A percentile compares a stretch with the other conserved stretches of the same genome.
phyloP scores from a whole-genome alignment of 2,797 vertebrate genomes.

The Leptatherina wallacei region DNA sequence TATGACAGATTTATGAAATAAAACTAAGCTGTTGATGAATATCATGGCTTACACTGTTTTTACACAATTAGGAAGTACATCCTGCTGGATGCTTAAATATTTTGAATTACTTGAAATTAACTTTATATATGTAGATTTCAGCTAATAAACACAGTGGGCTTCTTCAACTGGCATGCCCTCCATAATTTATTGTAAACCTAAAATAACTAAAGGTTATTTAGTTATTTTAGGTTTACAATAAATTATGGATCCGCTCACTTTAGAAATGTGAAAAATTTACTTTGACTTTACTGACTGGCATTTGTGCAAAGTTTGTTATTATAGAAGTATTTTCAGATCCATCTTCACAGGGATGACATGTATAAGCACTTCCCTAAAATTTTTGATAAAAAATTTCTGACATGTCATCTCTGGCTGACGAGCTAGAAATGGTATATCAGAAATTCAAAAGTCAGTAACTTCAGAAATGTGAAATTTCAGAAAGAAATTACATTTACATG shows the following conservation, averaged over 20 bases:
- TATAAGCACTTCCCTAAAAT: background rate
- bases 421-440: background rate
- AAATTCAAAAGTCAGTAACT: background rate
- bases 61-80: background rate
- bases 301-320: background rate
- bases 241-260: background rate
- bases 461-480: background rate
- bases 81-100: too few relatives aligned
- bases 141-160: background rate
- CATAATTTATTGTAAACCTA: background rate
- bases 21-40: conserved; percentile 2
- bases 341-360: background rate
- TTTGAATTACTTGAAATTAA: background rate
- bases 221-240: too few relatives aligned
- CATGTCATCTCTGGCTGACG: background rate
- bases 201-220: too few relatives aligned
- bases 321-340: background rate
- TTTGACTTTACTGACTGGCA: background rate
- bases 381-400: too few relatives aligned
- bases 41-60: background rate
- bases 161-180: background rate
- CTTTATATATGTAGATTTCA: background rate
- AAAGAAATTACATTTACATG: background rate
- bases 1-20: conserved; percentile 29
- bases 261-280: background rate